Evolutionary conservation across 2,888 invertebrate genomes (phyloP).

Genomic region (Eupithecia insigniata): DNA sequence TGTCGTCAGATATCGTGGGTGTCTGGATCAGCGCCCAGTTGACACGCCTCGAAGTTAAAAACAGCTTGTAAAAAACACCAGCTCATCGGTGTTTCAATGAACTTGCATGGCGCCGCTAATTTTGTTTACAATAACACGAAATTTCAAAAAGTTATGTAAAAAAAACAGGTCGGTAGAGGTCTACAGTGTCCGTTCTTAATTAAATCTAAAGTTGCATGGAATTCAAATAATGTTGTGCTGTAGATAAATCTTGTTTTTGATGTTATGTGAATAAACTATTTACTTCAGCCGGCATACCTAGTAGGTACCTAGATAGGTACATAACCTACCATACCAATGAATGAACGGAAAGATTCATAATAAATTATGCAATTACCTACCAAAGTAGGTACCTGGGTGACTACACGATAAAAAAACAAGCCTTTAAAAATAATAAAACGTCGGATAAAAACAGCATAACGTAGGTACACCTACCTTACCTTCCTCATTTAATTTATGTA

Average conservation of each 20-base stretch:
- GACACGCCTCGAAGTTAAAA: conserved; percentile 61
- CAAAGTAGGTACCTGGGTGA: neutral
- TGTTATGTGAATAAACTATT: neutral
- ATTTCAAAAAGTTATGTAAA: neutral
- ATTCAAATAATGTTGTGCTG: neutral
- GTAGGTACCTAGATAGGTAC: too few relatives aligned
- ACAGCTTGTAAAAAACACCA: conserved; percentile 51
- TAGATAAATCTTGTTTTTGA: neutral
- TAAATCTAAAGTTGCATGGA: neutral
- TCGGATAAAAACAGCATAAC: neutral
- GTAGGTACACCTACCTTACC: neutral
- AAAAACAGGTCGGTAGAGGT: neutral
- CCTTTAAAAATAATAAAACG: neutral
- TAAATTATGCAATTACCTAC: neutral
- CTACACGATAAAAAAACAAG: neutral
- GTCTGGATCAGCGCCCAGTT: conserved; percentile 64
- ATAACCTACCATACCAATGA: neutral
- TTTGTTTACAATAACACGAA: conserved; percentile 3
- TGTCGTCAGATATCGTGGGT: conserved; percentile 50
- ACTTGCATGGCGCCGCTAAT: conserved; percentile 41
- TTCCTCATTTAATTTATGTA: conserved; percentile 1
- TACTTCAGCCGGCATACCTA: too few relatives aligned
- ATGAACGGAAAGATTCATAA: neutral
- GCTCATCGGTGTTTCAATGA: conserved; percentile 43
- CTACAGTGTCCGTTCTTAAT: neutral